Conservation (phyloP, 2,797 vertebrate genomes). For the Cynodonichthys magdalenae region DNA sequence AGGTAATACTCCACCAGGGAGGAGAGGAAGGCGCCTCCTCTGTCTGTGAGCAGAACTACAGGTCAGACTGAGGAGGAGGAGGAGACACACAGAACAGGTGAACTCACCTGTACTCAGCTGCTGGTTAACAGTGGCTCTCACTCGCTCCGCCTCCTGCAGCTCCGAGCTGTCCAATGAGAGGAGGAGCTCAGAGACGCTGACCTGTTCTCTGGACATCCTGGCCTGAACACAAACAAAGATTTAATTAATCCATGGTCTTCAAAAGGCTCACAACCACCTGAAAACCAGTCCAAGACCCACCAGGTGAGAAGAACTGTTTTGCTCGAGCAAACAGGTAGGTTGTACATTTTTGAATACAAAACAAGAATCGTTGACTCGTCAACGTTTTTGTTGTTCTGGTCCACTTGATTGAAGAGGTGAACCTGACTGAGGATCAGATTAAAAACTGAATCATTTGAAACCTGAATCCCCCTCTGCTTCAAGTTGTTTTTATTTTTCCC, state of each 20-base stretch:
- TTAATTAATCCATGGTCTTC: too few relatives aligned
- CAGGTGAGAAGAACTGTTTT: too few relatives aligned
- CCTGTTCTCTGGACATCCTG: constrained; percentile 88
- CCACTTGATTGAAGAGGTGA: too few relatives aligned
- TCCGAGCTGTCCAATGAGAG: constrained; percentile 89
- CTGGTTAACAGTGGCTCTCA: constrained; percentile 85
- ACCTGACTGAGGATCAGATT: too few relatives aligned
- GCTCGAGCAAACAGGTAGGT: too few relatives aligned
- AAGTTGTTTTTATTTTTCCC: too few relatives aligned
- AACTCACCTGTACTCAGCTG: constrained; percentile 86
- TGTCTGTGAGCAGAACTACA: constrained; percentile 52
- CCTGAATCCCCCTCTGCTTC: too few relatives aligned
- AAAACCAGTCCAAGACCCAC: not conserved
- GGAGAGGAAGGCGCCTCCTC: constrained; percentile 61
- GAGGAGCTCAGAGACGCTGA: constrained; percentile 87
- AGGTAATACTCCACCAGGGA: constrained; percentile 66
- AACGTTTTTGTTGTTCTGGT: too few relatives aligned
- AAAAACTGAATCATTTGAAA: too few relatives aligned
- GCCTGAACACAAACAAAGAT: constrained; percentile 25
- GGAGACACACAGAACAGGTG: not conserved
- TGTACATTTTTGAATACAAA: too few relatives aligned
- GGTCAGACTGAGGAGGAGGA: constrained; percentile 7
- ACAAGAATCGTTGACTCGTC: too few relatives aligned
- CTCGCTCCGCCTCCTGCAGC: constrained; percentile 87
- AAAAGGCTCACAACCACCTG: not conserved